Evolutionary conservation across 2,797 vertebrate species (phyloP).

Genomic region (Platalea minor): DNA sequence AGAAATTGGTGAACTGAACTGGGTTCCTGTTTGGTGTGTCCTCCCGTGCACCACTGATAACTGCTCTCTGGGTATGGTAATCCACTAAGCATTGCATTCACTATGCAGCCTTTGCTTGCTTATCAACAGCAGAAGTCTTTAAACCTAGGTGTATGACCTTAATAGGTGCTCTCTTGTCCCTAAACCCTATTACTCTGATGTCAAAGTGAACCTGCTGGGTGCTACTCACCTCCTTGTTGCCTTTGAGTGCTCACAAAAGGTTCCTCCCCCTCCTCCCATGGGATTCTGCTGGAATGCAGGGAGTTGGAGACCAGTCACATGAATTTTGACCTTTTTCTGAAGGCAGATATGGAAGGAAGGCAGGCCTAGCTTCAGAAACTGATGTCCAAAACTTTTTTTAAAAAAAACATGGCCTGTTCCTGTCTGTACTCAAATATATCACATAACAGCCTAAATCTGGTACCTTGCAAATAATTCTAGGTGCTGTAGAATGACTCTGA

Average conservation of each 20-base stretch:
- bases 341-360: neutral
- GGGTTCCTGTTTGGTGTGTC: neutral
- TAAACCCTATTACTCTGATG: neutral
- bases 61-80: neutral
- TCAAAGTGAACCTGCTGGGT: neutral
- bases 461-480: neutral
- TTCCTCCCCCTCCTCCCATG: neutral
- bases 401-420: accelerated
- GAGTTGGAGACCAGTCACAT: neutral
- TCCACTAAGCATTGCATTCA: neutral
- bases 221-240: neutral
- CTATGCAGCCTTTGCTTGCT: neutral
- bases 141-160: neutral
- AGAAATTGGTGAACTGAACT: neutral
- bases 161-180: neutral
- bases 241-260: neutral
- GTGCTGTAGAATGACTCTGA: neutral
- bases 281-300: neutral
- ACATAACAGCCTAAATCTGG: neutral
- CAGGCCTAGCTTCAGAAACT: neutral
- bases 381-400: neutral
- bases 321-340: neutral
- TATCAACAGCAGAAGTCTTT: neutral
- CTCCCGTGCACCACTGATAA: neutral
- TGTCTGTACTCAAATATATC: neutral